Evolutionary conservation across 2,113 vertebrate species (phyloP).

Genomic region (Megaptera novaeangliae): DNA sequence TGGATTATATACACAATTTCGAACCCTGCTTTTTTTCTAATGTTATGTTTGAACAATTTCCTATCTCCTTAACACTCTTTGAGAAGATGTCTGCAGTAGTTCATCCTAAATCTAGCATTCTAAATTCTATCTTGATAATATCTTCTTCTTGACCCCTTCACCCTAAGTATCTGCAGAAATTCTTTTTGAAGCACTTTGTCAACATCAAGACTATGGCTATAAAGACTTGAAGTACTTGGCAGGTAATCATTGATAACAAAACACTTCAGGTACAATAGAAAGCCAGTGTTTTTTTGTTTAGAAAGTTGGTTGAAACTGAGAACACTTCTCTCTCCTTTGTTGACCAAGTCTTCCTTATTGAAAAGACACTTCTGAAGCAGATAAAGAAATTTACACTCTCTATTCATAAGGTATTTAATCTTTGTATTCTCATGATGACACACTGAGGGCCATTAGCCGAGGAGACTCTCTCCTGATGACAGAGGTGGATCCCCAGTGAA

Average conservation of each 20-base stretch:
- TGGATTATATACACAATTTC: background rate
- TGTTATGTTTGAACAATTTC: background rate
- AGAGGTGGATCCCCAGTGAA: conserved; percentile 61
- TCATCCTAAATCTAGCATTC: background rate
- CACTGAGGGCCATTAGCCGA: conserved; percentile 54
- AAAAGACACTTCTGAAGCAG: conserved; percentile 65
- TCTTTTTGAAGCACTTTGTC: conserved; percentile 60
- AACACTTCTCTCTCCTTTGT: conserved; percentile 63
- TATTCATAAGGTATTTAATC: conserved; percentile 60
- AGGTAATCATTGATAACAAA: conserved; percentile 47
- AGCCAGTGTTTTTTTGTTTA: conserved; percentile 41
- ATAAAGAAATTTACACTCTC: conserved; percentile 65
- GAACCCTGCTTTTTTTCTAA: background rate
- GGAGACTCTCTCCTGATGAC: conserved; percentile 51
- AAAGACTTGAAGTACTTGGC: conserved; percentile 34
- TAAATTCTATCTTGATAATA: conserved; percentile 13
- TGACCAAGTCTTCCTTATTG: conserved; percentile 63
- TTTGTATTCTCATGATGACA: conserved; percentile 56
- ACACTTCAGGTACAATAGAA: conserved; percentile 51
- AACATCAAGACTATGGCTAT: conserved; percentile 19
- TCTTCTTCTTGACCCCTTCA: conserved; percentile 38
- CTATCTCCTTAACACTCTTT: background rate
- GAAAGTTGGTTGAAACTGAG: conserved; percentile 58
- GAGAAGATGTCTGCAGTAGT: background rate
- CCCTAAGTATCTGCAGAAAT: conserved; percentile 8